These are phyloP conservation scores for Mesembrinibis cayennensis DNA, from an alignment of 2,113 vertebrate genomes.

Conservation along the genomic window DNA sequence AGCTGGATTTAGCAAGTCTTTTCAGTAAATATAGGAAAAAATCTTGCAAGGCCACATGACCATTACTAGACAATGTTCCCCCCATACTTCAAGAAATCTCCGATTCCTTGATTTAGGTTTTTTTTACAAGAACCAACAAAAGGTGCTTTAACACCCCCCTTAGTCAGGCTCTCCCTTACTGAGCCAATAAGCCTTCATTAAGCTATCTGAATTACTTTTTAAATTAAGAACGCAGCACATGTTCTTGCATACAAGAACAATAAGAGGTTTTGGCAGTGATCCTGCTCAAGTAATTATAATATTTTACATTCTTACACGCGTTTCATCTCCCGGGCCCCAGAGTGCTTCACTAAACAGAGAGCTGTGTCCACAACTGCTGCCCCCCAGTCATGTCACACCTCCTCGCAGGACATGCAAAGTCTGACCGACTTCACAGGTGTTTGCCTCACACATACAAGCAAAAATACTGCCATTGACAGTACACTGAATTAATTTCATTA, in stretches of 20 bases:
- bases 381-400: not conserved
- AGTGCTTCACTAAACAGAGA: not conserved
- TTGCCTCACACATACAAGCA: not conserved
- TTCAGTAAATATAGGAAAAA: not conserved
- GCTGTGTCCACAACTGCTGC: not conserved
- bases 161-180: not conserved
- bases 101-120: not conserved
- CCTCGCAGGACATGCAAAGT: fast-evolving
- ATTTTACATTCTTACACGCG: not conserved
- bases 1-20: not conserved
- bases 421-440: fast-evolving
- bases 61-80: not conserved
- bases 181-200: constrained; percentile 9
- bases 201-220: constrained; percentile 1
- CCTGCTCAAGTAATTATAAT: not conserved
- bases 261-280: constrained; percentile 12
- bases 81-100: not conserved
- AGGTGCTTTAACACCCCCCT: not conserved
- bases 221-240: not conserved
- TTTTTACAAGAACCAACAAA: not conserved
- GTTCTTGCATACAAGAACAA: not conserved
- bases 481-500: not conserved
- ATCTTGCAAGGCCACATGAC: not conserved
- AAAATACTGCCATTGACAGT: not conserved
- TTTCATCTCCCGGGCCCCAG: not conserved